These are phyloP conservation scores for Torymus auratus DNA, from an alignment of 2,888 invertebrate species.

Conservation along the genomic window DNA sequence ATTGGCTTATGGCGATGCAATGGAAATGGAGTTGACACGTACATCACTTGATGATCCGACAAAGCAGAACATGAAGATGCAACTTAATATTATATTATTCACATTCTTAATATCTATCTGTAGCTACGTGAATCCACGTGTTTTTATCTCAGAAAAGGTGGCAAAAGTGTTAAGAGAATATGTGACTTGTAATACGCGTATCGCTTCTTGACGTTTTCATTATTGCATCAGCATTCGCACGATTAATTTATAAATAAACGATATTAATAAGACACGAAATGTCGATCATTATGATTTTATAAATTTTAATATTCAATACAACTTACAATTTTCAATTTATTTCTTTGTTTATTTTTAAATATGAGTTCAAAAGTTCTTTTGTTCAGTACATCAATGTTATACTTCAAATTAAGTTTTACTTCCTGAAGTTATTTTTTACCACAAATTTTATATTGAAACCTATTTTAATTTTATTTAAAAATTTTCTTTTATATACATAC, in stretches of 20 bases:
- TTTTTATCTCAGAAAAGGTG: slow-evolving; percentile 70
- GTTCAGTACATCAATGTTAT: slow-evolving; percentile 7
- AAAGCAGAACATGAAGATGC: slow-evolving; percentile 67
- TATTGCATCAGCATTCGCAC: slow-evolving; percentile 77
- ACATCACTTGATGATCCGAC: slow-evolving; percentile 61
- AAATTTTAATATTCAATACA: slow-evolving; percentile 41
- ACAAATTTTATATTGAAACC: not conserved
- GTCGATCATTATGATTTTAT: slow-evolving; percentile 53
- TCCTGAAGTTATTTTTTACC: not conserved
- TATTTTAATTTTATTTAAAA: not conserved
- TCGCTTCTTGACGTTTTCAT: slow-evolving; percentile 77
- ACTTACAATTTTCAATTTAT: slow-evolving; percentile 44
- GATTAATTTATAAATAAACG: slow-evolving; percentile 77
- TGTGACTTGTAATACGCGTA: slow-evolving; percentile 76
- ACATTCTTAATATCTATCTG: slow-evolving; percentile 70
- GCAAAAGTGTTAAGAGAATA: slow-evolving; percentile 70
- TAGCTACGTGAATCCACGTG: slow-evolving; percentile 70
- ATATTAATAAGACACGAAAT: slow-evolving; percentile 63
- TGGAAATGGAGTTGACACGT: slow-evolving; percentile 48
- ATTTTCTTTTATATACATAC: not conserved
- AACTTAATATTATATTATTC: slow-evolving; percentile 72
- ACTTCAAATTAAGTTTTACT: slow-evolving; percentile 2
- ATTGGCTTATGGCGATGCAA: slow-evolving; percentile 62
- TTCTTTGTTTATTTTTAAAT: slow-evolving; percentile 18
- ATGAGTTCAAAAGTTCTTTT: slow-evolving; percentile 1